A percentile compares a stretch with the other conserved stretches of the same genome.
Conservation (phyloP, 1,140 invertebrate species). For the Pinna nobilis region DNA sequence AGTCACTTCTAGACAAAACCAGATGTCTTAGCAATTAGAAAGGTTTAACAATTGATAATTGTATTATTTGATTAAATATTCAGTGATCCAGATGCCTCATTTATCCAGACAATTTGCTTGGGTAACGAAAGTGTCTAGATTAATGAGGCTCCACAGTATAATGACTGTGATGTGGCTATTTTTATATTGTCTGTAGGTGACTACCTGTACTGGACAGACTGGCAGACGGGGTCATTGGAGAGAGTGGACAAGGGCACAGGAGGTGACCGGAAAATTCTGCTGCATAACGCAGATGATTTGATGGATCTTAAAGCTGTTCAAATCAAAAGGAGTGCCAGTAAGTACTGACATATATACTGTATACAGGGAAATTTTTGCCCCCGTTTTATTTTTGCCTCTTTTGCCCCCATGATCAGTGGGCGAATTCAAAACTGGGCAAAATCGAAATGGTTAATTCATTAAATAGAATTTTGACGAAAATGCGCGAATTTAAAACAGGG, state of each 20-base stretch:
- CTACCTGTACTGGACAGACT: constrained; percentile 74
- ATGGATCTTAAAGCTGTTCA: constrained; percentile 17
- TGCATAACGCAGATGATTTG: neutral
- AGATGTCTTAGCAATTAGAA: neutral
- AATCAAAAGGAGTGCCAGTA: constrained; percentile 9
- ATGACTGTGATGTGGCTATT: neutral
- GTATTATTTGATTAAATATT: no score
- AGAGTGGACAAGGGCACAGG: neutral
- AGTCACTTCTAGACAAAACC: no score
- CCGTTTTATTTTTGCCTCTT: neutral
- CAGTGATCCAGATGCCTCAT: no score
- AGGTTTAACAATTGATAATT: neutral
- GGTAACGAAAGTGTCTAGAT: no score
- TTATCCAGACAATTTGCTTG: no score
- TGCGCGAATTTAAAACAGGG: no score
- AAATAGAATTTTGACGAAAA: neutral
- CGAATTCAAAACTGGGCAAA: neutral
- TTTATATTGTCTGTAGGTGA: constrained; percentile 59
- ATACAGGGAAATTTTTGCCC: neutral
- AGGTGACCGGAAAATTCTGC: neutral
- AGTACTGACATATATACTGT: neutral
- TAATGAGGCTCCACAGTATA: no score
- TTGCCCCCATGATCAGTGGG: no score
- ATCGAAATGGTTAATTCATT: neutral
- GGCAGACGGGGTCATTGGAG: constrained; percentile 53